These are phyloP conservation scores for Natator depressus DNA, from an alignment of 2,113 vertebrate species.

Conservation along the genomic window DNA sequence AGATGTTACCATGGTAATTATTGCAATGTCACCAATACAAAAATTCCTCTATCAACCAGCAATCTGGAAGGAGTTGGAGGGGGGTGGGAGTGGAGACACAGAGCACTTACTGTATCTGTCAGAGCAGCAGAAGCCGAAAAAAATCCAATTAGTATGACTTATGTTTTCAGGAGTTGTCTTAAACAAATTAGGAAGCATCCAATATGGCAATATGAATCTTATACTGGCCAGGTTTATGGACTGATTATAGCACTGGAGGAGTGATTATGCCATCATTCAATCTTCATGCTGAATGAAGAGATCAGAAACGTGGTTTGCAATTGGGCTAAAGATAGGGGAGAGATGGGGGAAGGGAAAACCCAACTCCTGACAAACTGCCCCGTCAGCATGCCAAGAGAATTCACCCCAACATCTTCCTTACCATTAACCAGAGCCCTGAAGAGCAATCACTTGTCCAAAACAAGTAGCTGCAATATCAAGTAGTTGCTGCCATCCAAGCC, in stretches of 20 bases:
- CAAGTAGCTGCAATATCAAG: neutral
- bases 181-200: neutral
- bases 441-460: neutral
- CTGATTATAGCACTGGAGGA: neutral
- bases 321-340: neutral
- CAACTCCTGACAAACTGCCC: neutral
- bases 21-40: slow-evolving; percentile 37
- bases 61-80: slow-evolving; percentile 38
- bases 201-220: neutral
- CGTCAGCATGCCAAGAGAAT: neutral
- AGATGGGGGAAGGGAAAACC: neutral
- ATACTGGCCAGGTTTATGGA: neutral
- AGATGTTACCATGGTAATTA: slow-evolving; percentile 65
- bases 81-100: neutral
- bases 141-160: neutral
- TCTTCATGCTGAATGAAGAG: neutral
- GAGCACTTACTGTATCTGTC: neutral
- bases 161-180: slow-evolving; percentile 8
- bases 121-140: neutral
- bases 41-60: slow-evolving; percentile 26
- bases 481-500: neutral
- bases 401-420: neutral
- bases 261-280: neutral
- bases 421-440: neutral
- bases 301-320: neutral